Percentiles rank a stretch among this genome's conserved stretches.
phyloP scores from a whole-genome alignment of 2,888 invertebrate genomes.

The Stenurella melanura region DNA sequence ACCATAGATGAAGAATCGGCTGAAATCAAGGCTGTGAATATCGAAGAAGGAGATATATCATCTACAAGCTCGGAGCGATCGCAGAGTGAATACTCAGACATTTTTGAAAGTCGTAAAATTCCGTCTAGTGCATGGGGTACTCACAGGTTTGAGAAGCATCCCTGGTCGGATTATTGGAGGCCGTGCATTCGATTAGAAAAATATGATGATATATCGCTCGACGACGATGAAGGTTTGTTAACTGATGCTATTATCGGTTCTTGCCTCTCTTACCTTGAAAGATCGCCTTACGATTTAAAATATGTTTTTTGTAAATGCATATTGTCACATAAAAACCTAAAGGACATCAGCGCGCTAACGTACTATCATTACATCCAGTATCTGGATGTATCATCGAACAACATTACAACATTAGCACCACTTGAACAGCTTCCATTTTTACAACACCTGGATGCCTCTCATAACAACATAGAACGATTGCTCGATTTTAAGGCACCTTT shows the following conservation, averaged over 20 bases:
- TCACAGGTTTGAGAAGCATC: constrained; percentile 21
- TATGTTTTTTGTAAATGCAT: constrained; percentile 76
- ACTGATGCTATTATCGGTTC: constrained; percentile 71
- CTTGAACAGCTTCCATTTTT: constrained; percentile 76
- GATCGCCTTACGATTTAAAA: constrained; percentile 75
- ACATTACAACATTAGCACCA: constrained; percentile 74
- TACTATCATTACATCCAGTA: constrained; percentile 78
- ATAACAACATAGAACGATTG: constrained; percentile 75
- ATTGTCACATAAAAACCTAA: constrained; percentile 61
- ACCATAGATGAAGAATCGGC: neutral
- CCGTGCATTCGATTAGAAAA: neutral
- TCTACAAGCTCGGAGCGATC: neutral
- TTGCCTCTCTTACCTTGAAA: constrained; percentile 75
- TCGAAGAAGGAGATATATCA: neutral
- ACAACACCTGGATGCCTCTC: constrained; percentile 77
- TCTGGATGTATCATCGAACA: constrained; percentile 78
- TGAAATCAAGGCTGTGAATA: neutral
- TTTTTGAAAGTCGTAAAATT: neutral
- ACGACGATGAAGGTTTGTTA: constrained; percentile 11
- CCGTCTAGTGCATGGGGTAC: constrained; percentile 17
- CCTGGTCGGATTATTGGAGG: constrained; percentile 10
- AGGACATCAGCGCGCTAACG: constrained; percentile 75
- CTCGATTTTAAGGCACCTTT: constrained; percentile 78
- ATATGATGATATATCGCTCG: neutral
- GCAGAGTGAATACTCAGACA: neutral